Conservation (phyloP, 2,113 vertebrate species). For the Phrynocephalus versicolor region DNA sequence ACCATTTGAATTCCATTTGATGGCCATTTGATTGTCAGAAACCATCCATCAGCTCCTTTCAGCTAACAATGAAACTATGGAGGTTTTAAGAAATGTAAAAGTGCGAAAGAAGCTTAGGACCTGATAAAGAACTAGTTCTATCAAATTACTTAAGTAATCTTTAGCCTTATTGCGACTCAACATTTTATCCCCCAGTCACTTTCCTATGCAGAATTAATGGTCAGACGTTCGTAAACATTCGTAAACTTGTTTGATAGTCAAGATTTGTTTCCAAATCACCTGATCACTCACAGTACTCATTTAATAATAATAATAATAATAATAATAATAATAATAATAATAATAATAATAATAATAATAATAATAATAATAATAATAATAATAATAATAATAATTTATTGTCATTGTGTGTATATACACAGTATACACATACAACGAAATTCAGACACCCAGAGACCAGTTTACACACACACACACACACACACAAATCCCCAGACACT, state of each 20-base stretch:
- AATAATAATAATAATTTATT: no score
- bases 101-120: constrained; percentile 4
- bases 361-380: no score
- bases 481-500: no score
- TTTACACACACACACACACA: no score
- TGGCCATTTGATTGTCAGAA: constrained; percentile 21
- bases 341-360: no score
- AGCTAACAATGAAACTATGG: not conserved
- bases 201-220: not conserved
- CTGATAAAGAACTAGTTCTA: not conserved
- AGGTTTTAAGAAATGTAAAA: constrained; percentile 23
- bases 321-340: no score
- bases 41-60: not conserved
- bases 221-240: not conserved
- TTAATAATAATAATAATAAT: no score
- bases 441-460: no score
- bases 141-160: not conserved
- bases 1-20: constrained; percentile 15
- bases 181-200: not conserved
- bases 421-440: no score
- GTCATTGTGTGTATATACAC: no score
- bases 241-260: not conserved
- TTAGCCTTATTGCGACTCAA: constrained; percentile 3
- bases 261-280: not conserved
- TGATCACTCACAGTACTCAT: not conserved